Evolutionary conservation across 2,797 vertebrate species (phyloP).

Genomic region (Anolis apletophallus): DNA sequence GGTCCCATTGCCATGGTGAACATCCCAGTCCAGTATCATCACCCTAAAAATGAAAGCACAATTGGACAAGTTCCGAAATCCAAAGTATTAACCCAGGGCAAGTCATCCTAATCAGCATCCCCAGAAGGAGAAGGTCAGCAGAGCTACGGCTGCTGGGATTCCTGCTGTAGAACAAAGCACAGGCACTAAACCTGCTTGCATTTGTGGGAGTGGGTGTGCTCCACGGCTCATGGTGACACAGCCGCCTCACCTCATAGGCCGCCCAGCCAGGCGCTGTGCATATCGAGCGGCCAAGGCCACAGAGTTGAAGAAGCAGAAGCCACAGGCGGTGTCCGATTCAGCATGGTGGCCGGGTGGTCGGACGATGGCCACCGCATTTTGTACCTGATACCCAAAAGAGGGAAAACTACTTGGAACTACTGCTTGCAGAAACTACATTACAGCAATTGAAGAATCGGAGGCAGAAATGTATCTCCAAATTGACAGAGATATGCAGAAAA

Average conservation of each 20-base stretch:
- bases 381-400: slow-evolving; percentile 76
- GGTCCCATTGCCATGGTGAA: slow-evolving; percentile 93
- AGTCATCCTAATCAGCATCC: neutral
- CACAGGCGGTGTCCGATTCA: slow-evolving; percentile 83
- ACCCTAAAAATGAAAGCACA: slow-evolving; percentile 71
- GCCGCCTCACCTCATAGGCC: slow-evolving; percentile 61
- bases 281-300: slow-evolving; percentile 86
- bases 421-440: neutral
- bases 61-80: neutral
- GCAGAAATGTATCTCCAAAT: neutral
- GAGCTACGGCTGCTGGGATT: neutral
- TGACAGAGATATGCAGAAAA: neutral
- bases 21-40: slow-evolving; percentile 91
- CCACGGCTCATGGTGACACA: too few relatives aligned
- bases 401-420: neutral
- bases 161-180: neutral
- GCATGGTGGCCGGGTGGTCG: slow-evolving; percentile 92
- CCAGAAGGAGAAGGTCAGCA: neutral
- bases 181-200: neutral
- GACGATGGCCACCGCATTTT: slow-evolving; percentile 85
- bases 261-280: slow-evolving; percentile 80
- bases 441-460: neutral
- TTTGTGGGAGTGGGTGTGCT: neutral
- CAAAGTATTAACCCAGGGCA: neutral
- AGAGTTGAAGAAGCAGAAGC: slow-evolving; percentile 93